Base-by-base conservation (phyloP, 2,888 invertebrate species). In the Chironomus riparius region DNA sequence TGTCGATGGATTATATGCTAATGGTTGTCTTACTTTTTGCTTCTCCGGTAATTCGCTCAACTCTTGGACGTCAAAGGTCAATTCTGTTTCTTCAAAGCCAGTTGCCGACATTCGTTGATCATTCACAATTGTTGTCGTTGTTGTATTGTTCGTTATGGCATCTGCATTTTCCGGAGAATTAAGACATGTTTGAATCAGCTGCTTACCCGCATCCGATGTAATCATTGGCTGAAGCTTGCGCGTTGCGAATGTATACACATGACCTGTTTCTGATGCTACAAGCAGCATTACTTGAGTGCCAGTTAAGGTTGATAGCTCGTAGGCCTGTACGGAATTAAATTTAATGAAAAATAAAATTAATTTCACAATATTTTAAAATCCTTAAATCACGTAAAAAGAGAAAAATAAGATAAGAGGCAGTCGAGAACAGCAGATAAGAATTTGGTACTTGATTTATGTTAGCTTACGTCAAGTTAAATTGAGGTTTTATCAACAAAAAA, bases 211-310 rank as follows among this genome's bases (percentile, higher is more conserved):
- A 83, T 94, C 94, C 80, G 97, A 97, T 70, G 97, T 98, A 84
- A 99, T 98, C 98, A 99, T 99, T 79, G 99, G 99, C 86, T 98
- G 97, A 76, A 99, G 89, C 85, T 97, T 97, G 80, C 97, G 90
- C 80, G 99, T 99, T 78, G 99, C 98, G 87, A 98, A 99, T 78
- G 98, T 99, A 87, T 99, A 99, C 81, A 99, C 99, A 87, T 99
- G 99, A 76, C 98, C 98, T 21, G 98, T 98, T 86, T 98, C 98
- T 79, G 96, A 97, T 77, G 98, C 98, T 79, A 99, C 98, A 82
- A 99, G 88, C 81, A 99, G 88, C 98, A 99, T 99, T 85, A 99
- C 98, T 87, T 99, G 98, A 48, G 99, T 99, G 76, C 99, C 99
- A 79, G 99, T 99, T 84, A 99, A 85, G 79, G 98, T 98, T 77